A percentile compares a stretch with the other conserved stretches of the same genome.
These are phyloP conservation scores for Limonius californicus DNA, from an alignment of 1,140 invertebrate species.

Conservation along the genomic window DNA sequence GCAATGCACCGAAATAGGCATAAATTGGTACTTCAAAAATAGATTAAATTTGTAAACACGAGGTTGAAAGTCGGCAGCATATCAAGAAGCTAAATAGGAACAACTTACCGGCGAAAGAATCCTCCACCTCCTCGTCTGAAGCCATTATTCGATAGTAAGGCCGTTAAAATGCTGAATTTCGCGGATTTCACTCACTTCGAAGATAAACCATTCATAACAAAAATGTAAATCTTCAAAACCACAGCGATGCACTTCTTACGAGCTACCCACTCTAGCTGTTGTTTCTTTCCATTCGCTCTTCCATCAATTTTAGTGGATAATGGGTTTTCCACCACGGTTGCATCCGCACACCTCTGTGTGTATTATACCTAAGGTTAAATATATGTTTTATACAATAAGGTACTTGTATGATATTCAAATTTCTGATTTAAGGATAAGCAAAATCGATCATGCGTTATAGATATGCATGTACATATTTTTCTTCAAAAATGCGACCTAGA, in stretches of 20 bases:
- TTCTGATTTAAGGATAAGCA: no score
- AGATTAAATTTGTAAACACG: neutral
- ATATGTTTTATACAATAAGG: no score
- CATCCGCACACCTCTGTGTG: no score
- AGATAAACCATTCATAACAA: neutral
- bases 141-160: slow-evolving; percentile 54
- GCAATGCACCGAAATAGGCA: neutral
- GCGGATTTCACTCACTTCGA: neutral
- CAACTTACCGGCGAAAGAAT: slow-evolving; percentile 71
- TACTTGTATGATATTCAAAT: no score
- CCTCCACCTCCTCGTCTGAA: slow-evolving; percentile 73
- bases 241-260: neutral
- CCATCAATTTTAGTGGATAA: neutral
- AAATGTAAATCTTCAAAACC: neutral
- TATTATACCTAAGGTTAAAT: no score
- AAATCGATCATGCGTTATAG: no score
- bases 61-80: neutral
- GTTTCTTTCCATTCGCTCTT: slow-evolving; percentile 8
- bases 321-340: neutral
- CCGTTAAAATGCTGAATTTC: neutral
- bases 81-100: slow-evolving; percentile 12
- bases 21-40: neutral
- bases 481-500: no score
- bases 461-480: no score
- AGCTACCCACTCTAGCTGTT: slow-evolving; percentile 4